Evolutionary conservation across 53 echinoderm and acorn worm species (phyloP).

Genomic region (Actinopyga echinites): DNA sequence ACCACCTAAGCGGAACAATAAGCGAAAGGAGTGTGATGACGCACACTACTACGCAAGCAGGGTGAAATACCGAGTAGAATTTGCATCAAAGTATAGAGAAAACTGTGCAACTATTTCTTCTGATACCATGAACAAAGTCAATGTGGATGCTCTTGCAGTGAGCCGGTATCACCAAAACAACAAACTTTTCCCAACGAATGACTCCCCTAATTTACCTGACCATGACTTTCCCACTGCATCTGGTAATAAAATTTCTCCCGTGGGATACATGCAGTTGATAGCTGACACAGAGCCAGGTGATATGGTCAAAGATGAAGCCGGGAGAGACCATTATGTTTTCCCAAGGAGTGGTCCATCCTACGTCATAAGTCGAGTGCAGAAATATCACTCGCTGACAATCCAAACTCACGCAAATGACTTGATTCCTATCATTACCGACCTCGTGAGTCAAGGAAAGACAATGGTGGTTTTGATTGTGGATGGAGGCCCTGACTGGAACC

Average conservation of each 20-base stretch:
- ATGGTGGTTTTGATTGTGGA: neutral
- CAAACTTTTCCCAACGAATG: neutral
- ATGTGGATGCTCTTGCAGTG: neutral
- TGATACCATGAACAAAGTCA: neutral
- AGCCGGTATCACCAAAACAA: neutral
- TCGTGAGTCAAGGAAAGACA: neutral
- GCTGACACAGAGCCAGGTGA: too few relatives aligned
- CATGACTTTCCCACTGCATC: neutral
- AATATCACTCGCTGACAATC: neutral
- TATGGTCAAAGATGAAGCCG: neutral
- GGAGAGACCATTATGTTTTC: neutral
- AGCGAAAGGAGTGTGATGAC: neutral
- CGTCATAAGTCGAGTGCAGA: neutral
- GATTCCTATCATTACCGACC: neutral
- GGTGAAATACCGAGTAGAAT: neutral
- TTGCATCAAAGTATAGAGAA: neutral
- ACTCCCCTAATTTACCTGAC: neutral
- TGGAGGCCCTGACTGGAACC: slow-evolving; percentile 9
- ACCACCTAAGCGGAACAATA: too few relatives aligned
- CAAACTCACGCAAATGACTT: slow-evolving; percentile 1
- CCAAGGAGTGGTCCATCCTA: neutral
- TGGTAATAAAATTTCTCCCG: neutral
- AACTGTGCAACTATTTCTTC: neutral
- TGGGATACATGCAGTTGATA: neutral
- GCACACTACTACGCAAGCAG: neutral